A percentile compares a stretch with the other conserved stretches of the same genome.
These are phyloP conservation scores for Lophotis ruficrista DNA, from an alignment of 2,113 vertebrate genomes.

Conservation along the genomic window DNA sequence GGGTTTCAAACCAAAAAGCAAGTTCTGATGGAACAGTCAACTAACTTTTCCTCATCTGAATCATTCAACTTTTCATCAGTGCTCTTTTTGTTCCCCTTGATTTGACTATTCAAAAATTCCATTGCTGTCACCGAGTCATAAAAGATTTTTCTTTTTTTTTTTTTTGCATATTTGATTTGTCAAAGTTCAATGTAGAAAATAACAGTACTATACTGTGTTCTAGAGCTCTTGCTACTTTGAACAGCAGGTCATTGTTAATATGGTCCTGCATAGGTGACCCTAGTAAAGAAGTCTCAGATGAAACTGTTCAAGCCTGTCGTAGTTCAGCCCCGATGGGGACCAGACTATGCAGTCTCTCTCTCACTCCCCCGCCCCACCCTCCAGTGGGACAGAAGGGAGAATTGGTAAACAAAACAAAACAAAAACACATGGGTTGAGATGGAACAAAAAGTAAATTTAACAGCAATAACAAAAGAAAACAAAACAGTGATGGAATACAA, in stretches of 20 bases:
- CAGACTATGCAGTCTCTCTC: too few species aligned
- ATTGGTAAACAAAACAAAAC: too few species aligned
- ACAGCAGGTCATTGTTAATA: background rate
- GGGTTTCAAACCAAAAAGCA: background rate
- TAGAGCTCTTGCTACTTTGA: background rate
- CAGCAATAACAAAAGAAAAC: too few species aligned
- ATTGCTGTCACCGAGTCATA: background rate
- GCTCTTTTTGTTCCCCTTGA: conserved; percentile 34
- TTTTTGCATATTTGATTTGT: background rate
- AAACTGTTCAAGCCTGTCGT: background rate
- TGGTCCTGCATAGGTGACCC: fast-evolving
- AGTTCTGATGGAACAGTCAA: background rate
- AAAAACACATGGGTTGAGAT: too few species aligned
- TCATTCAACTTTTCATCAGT: conserved; percentile 40
- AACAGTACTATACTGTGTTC: background rate
- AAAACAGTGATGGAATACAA: too few species aligned
- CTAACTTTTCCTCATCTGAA: conserved; percentile 28
- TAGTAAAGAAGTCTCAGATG: background rate
- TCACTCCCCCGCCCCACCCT: too few species aligned
- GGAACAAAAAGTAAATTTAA: too few species aligned
- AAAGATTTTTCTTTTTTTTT: background rate
- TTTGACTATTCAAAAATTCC: conserved; percentile 42
- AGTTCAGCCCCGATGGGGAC: too few species aligned
- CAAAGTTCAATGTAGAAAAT: background rate
- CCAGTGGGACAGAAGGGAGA: too few species aligned